phyloP scores from a whole-genome alignment of 2,888 invertebrate species.

The Tethea ocularis region DNA sequence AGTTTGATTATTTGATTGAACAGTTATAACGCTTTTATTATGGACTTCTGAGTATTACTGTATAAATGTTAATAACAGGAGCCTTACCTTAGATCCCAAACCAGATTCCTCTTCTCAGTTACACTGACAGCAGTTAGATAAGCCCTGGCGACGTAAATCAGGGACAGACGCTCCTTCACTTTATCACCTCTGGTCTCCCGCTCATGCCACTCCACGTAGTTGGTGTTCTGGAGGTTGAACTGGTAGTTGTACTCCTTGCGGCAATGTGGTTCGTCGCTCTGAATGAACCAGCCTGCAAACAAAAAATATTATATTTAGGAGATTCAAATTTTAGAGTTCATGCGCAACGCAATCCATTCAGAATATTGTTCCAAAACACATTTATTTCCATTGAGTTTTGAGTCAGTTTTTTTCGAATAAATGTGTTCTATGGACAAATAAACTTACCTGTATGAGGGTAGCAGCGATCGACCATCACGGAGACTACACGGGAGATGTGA shows the following conservation, averaged over 20 bases:
- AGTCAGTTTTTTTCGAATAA: too few species aligned
- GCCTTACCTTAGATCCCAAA: conserved; percentile 88
- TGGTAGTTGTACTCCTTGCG: conserved; percentile 94
- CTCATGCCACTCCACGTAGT: conserved; percentile 94
- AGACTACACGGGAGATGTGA: conserved; percentile 93
- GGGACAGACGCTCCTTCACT: conserved; percentile 86
- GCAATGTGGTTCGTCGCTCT: conserved; percentile 90
- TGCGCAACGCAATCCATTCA: too few species aligned
- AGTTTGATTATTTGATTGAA: too few species aligned
- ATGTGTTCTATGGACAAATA: not conserved
- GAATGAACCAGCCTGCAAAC: conserved; percentile 90
- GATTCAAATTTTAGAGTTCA: not conserved
- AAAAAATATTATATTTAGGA: conserved; percentile 9
- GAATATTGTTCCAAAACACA: too few species aligned
- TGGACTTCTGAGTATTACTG: too few species aligned
- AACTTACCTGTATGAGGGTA: conserved; percentile 94
- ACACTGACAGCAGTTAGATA: conserved; percentile 92
- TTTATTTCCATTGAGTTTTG: too few species aligned
- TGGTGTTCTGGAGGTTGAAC: conserved; percentile 86
- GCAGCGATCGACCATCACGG: conserved; percentile 92
- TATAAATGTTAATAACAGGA: not conserved
- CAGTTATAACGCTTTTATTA: too few species aligned
- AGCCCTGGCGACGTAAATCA: conserved; percentile 91
- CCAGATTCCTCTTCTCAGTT: conserved; percentile 94
- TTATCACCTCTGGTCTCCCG: conserved; percentile 87